Evolutionary conservation across 1,140 invertebrate species (phyloP).

Genomic region (Eueides isabella): DNA sequence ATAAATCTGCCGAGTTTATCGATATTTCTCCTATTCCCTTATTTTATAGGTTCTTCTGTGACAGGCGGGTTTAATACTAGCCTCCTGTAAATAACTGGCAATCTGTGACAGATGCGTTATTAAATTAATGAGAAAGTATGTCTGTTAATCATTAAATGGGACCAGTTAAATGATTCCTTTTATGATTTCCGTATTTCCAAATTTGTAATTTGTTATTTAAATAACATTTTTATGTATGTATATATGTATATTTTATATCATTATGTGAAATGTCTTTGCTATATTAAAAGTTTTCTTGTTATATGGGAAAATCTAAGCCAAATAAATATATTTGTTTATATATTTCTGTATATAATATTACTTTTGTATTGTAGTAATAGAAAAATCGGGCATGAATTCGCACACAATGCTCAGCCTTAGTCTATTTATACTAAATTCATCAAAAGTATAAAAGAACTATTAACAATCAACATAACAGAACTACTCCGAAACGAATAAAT

Average conservation of each 20-base stretch:
- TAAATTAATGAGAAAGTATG: not conserved
- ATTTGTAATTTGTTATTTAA: not conserved
- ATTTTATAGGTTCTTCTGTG: constrained; percentile 31
- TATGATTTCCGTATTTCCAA: not conserved
- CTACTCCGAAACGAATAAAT: not conserved
- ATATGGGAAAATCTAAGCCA: too few relatives aligned
- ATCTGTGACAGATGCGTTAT: constrained; percentile 19
- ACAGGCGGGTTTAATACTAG: constrained; percentile 36
- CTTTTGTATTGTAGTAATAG: too few relatives aligned
- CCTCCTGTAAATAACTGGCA: constrained; percentile 26
- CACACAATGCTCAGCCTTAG: too few relatives aligned
- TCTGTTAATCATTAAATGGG: not conserved
- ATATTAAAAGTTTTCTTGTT: too few relatives aligned
- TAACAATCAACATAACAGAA: not conserved
- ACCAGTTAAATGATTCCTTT: not conserved
- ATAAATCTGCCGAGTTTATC: constrained; percentile 46
- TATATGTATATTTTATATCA: not conserved
- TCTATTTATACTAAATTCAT: too few relatives aligned
- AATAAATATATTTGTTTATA: too few relatives aligned
- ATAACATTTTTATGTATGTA: not conserved
- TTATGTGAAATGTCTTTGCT: too few relatives aligned
- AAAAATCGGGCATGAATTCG: too few relatives aligned
- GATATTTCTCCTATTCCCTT: constrained; percentile 40
- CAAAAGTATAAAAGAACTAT: too few relatives aligned
- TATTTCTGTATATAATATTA: too few relatives aligned